Conservation (phyloP, 2,113 vertebrate genomes). For the Lycaon pictus region DNA sequence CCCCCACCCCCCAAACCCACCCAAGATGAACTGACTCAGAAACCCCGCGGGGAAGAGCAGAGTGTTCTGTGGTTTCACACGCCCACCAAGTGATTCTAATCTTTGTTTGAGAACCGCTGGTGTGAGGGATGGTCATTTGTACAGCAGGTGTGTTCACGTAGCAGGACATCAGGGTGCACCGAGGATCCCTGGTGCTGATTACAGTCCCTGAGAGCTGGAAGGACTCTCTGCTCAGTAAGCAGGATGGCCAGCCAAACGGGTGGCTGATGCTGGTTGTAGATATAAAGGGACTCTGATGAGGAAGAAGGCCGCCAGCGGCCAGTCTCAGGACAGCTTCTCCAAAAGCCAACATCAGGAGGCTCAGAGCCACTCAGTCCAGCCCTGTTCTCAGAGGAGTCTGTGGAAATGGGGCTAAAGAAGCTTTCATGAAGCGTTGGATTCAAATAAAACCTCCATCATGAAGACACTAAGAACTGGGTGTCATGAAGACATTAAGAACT, state of each 20-base stretch:
- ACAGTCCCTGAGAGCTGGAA: neutral
- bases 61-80: neutral
- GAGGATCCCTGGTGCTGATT: neutral
- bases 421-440: neutral
- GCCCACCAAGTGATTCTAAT: neutral
- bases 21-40: neutral
- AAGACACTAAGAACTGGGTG: neutral
- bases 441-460: neutral
- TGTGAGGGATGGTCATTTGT: neutral
- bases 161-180: too few relatives aligned
- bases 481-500: neutral
- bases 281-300: neutral
- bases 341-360: neutral
- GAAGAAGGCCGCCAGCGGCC: neutral
- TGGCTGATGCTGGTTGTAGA: neutral
- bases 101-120: accelerated
- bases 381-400: neutral
- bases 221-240: neutral
- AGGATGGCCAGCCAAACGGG: neutral
- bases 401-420: neutral
- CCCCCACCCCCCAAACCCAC: too few relatives aligned
- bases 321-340: neutral
- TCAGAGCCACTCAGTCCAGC: neutral
- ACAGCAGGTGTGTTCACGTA: neutral
- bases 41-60: neutral